Evolutionary conservation across 2,888 invertebrate genomes (phyloP), one percentile per base, ranked within the genome.

Genomic region (Uloborus plumipes): DNA sequence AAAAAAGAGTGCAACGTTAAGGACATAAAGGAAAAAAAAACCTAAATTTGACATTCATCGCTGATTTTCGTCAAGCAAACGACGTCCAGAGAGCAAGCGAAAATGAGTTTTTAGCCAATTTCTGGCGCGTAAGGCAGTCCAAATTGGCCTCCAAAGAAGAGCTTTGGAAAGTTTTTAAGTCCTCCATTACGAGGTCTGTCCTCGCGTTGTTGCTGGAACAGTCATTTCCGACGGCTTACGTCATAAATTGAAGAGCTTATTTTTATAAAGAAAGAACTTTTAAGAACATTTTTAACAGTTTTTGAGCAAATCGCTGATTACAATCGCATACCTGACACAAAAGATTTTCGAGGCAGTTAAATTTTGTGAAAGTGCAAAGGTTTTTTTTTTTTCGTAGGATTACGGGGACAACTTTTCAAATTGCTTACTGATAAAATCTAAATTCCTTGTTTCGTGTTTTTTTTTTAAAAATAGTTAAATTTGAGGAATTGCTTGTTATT

Each of bases 61-160:
- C 69, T 69, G 76, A 76, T 76, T 76, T 76, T 62, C 76, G 69
- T 69, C 76, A 76, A 69, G 69, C 76, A 70, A 76, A 76, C 70
- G 76, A 76, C 69, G 69, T 69, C 76, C 76, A 76, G 76, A 61
- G 53, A 51, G 62, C n/a, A 18, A 62, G 65, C 62, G 75, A 59
- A 74, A 75, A 76, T 76, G 69, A 76, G 76, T 76, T 76, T 76
- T 76, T 76, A 69, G 76, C 76, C 76, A 76, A 76, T 76, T 76
- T 67, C 70, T 69, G 69, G 20, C 26, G 26, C 20, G 15, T 31
- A 59, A 39, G 20, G 51, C 26, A 18, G 55, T 47, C n/a, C 76
- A 76, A 76, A 76, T 76, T 76, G 76, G 70, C n/a, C 74, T 31
- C n/a, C 49, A 59, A 75, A 75, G 66, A 67, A 58, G 51, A 51